phyloP scores from a whole-genome alignment of 2,113 vertebrate species.

The Cryptotis parvus region DNA sequence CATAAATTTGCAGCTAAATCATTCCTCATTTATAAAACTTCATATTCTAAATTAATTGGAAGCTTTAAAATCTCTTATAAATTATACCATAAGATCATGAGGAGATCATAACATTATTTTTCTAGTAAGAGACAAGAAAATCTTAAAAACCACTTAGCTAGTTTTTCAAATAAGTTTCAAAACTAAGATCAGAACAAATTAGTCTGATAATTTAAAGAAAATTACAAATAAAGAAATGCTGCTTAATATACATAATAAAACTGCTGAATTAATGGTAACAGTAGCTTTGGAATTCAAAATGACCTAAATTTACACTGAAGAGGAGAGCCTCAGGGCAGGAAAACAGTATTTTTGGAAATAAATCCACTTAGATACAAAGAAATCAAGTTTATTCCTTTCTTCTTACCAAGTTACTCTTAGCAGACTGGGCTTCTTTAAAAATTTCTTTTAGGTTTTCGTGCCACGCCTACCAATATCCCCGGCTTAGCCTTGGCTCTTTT shows the following conservation, averaged over 20 bases:
- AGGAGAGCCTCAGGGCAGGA: neutral
- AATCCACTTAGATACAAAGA: neutral
- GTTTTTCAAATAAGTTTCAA: conserved; percentile 34
- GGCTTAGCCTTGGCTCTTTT: no score
- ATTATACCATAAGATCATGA: conserved; percentile 31
- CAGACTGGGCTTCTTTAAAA: neutral
- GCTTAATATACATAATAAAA: neutral
- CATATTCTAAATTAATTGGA: conserved; percentile 74
- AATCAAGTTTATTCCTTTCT: neutral
- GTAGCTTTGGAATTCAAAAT: conserved; percentile 4
- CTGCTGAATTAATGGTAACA: neutral
- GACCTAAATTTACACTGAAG: neutral
- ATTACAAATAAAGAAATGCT: neutral
- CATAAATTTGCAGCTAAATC: conserved; percentile 58
- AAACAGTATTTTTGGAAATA: conserved; percentile 25
- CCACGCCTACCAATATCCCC: no score
- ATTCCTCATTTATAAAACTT: conserved; percentile 61
- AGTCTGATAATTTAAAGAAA: neutral
- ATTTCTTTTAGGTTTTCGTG: no score
- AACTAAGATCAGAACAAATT: conserved; percentile 21
- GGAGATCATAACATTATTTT: conserved; percentile 29
- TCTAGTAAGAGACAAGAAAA: neutral
- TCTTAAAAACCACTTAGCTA: neutral
- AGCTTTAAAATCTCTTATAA: conserved; percentile 51
- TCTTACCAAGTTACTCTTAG: conserved; percentile 6